Base-by-base conservation (phyloP, 2,113 vertebrate species). In the Myotis yumanensis region DNA sequence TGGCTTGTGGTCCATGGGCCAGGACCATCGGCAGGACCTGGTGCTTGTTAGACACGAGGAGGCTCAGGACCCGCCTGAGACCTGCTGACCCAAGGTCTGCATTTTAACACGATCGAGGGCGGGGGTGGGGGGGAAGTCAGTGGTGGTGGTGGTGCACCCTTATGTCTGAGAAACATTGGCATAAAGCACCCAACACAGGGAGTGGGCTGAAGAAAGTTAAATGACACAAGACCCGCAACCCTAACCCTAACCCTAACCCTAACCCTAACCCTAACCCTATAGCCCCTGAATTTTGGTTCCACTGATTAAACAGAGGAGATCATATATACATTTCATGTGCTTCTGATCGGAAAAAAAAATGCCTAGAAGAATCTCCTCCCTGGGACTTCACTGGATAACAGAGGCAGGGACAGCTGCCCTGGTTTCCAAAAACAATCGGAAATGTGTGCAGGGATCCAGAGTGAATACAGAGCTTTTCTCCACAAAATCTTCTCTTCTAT, bases 341-440 rank as follows among this genome's bases (percentile, higher is more conserved):
- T 46, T 46, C 46, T 46, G 46, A 11, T 11, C 22, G 68, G 68
- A 37, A 37, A 40, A 22, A 22, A 25, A 35, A 48, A 3, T n/a
- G 11, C 40, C 37, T 32, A n/a, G n/a, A 83, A 79, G n/a, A 75
- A 15, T 12, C 18, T 92, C 43, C 84, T 93, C 7, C 48, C 23
- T 7, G 25, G n/a, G 52, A 76, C 23, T 59, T 79, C 6, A 16
- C 40, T 35, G 77, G 30, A 25, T 25, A 54, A 71, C 3, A 9
- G 48, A 81, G 12, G 20, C 22, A 9, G 30, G 11, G 7, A 11
- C 48, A 51, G 17, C 28, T 35, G 8, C 14, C 11, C 12, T 40
- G 57, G 57, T 9, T 64, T 93, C 89, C 80, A 30, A 84, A 82
- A 82, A 35, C 71, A 32, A 93, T 22, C 15, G 37, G 40, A 92